Percentiles rank a stretch among this genome's conserved stretches.
Conservation (phyloP, 2,888 invertebrate species). For the Pristionchus arcanus region DNA sequence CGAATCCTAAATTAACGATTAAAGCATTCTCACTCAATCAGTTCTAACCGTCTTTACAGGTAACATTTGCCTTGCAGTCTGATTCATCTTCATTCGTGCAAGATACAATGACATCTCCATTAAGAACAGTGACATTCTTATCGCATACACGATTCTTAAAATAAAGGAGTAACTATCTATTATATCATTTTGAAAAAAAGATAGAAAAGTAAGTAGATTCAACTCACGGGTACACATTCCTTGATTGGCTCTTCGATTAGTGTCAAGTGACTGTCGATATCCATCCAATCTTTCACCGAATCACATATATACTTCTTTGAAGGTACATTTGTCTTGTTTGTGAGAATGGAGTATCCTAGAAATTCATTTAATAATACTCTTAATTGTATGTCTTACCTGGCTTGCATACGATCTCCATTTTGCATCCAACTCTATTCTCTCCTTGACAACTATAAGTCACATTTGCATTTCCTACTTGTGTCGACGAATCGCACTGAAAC, state of each 20-base stretch:
- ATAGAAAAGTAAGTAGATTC: too few species aligned
- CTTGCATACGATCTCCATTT: constrained; percentile 36
- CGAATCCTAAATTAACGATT: background rate
- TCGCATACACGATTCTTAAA: background rate
- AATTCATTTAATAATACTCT: background rate
- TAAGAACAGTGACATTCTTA: background rate
- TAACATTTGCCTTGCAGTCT: background rate
- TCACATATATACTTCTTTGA: background rate
- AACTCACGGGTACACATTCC: too few species aligned
- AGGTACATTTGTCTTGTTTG: background rate
- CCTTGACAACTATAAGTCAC: background rate
- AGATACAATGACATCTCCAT: constrained; percentile 11
- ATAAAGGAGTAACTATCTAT: too few species aligned
- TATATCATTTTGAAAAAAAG: too few species aligned
- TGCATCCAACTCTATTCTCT: background rate
- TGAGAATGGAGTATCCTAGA: background rate
- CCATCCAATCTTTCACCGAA: background rate
- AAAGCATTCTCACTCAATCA: background rate
- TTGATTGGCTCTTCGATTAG: background rate
- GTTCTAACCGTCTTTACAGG: constrained; percentile 2
- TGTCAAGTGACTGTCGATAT: background rate
- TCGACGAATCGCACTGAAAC: background rate
- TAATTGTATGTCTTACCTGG: background rate
- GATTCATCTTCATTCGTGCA: background rate
- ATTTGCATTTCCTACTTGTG: background rate